Conservation (phyloP, 2,888 invertebrate species). For the Sphaerophoria rueppellii region DNA sequence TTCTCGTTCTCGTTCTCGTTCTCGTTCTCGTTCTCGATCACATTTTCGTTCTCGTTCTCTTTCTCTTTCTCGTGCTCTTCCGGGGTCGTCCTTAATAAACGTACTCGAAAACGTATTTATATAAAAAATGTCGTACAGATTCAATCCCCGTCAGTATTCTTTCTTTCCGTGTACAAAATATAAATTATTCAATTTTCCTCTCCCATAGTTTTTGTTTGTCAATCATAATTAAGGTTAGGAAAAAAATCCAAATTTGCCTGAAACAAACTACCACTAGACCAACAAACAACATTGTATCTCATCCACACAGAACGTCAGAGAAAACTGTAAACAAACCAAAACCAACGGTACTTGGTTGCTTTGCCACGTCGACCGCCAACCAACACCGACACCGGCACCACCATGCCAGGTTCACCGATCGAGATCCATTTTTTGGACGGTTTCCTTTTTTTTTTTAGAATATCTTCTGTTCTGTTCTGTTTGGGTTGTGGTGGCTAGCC, state of each 20-base stretch:
- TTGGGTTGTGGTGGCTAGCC: constrained; percentile 50
- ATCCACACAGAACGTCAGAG: background rate
- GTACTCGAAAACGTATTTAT: no score
- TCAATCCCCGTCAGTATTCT: background rate
- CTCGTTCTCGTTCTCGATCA: no score
- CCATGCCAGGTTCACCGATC: constrained; percentile 22
- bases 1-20: no score
- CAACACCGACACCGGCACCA: background rate
- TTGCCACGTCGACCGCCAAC: background rate
- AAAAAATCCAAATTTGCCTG: constrained; percentile 14
- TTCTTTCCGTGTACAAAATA: background rate
- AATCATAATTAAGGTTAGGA: constrained; percentile 11
- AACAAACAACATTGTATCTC: background rate
- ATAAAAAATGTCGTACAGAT: no score
- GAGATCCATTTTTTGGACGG: constrained; percentile 27
- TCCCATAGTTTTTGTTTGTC: background rate
- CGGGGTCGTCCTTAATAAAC: no score
- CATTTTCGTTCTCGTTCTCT: no score
- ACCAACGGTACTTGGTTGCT: background rate
- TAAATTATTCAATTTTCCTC: background rate
- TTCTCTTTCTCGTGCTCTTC: no score
- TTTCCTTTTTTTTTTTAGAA: constrained; percentile 26
- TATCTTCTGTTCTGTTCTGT: background rate
- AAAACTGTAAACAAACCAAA: constrained; percentile 31
- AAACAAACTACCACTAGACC: constrained; percentile 12